Base-by-base conservation (phyloP, 2,113 vertebrate species). In the Athene cunicularia region DNA sequence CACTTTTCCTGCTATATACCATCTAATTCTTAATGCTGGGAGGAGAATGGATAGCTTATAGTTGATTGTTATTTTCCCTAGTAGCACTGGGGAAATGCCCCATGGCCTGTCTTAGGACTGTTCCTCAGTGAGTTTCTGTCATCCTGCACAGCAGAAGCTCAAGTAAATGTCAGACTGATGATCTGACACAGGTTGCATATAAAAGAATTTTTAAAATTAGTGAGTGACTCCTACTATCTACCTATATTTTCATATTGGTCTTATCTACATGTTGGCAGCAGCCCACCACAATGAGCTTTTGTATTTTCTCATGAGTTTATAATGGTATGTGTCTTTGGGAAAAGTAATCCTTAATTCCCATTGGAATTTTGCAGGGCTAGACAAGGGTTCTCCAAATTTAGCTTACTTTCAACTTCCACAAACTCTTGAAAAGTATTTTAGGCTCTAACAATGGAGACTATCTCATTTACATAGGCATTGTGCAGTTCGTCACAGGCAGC, bases 91-190 rank as follows among this genome's bases (percentile, higher is more conserved):
- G 32, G 39, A 85, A 77, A 79, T 30, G 37, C 3, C 21, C 28
- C 33, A 37, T 1, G 0, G 33, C 33, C 30, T 71, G 39, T 43
- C 37, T 75, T 79, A 63, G 0, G 47, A 37, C 9, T 66, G n/a
- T 23, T 92, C 17, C 62, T 82, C 64, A 62, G 35, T 22, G 16
- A 84, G 32, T 63, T 95, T 89, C 45, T 82, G 60, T 27, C 37
- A 75, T 19, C 6, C 9, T 60, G 62, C 49, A 64, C 10, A 86
- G 28, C 24, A 87, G 56, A 92, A 92, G 21, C 24, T 85, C 52
- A 47, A 47, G 18, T 66, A 83, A 77, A 80, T 16, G 6, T 59
- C 43, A 72, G 43, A 79, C 12, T 71, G 17, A 60, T 27, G 0
- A 77, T 50, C 32, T 73, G 41, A 77, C 16, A 6, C 5, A 63